Conservation (phyloP, 2,797 vertebrate genomes). For the Tauraco hartlaubi region DNA sequence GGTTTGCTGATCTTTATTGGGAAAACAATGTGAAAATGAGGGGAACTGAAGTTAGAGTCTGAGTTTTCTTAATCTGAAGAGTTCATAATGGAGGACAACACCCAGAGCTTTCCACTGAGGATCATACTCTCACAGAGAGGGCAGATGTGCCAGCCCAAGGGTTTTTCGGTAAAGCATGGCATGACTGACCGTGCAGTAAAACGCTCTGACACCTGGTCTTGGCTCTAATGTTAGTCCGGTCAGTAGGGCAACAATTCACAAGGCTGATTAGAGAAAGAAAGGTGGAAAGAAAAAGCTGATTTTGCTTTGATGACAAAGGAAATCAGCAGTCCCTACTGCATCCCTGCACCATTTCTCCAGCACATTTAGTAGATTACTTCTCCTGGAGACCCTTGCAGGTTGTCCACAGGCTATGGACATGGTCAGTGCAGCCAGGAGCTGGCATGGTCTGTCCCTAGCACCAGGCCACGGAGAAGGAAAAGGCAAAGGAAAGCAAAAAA, state of each 20-base stretch:
- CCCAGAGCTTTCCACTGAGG: not conserved
- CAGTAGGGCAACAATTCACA: rapidly evolving
- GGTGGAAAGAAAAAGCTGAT: not conserved
- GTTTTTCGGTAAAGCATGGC: not conserved
- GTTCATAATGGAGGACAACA: rapidly evolving
- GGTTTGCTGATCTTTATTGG: not conserved
- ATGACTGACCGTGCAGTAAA: not conserved
- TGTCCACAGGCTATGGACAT: too few species aligned
- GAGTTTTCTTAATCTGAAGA: not conserved
- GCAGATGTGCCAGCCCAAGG: not conserved
- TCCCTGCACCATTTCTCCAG: not conserved
- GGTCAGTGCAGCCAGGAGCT: not conserved
- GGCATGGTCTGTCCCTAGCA: not conserved
- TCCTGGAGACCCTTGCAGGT: not conserved
- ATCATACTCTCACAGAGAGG: rapidly evolving
- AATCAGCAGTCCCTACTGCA: not conserved
- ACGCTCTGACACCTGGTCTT: not conserved
- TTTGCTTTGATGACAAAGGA: not conserved
- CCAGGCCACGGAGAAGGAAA: rapidly evolving
- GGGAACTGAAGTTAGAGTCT: not conserved
- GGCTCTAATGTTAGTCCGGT: rapidly evolving
- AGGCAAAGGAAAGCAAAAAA: not conserved
- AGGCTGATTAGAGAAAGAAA: not conserved
- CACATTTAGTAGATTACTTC: not conserved
- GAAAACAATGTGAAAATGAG: not conserved